Evolutionary conservation across 2,797 vertebrate genomes (phyloP).

Genomic region (Phyllotis vaccarum): DNA sequence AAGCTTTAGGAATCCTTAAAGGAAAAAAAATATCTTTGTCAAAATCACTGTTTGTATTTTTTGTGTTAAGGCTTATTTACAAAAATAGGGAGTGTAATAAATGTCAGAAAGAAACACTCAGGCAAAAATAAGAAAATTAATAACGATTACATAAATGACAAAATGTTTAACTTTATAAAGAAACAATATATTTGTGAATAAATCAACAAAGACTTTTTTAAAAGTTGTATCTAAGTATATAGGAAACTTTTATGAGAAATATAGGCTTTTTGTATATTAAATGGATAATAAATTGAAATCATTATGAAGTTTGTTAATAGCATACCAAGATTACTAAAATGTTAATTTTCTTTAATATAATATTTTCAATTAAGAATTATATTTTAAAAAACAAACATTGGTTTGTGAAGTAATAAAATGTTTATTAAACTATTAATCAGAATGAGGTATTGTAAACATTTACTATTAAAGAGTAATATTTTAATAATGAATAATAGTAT

Average conservation of each 20-base stretch:
- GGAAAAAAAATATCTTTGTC: neutral
- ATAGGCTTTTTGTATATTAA: neutral
- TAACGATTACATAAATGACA: neutral
- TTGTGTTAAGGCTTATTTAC: neutral
- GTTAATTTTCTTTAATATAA: neutral
- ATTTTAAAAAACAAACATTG: neutral
- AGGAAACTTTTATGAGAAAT: neutral
- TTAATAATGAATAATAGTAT: neutral
- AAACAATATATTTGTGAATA: slow-evolving; percentile 23
- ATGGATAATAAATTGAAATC: neutral
- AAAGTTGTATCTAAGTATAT: neutral
- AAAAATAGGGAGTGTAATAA: slow-evolving; percentile 1
- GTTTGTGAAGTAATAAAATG: neutral
- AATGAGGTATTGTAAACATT: neutral
- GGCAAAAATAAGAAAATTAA: neutral
- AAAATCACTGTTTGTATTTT: neutral
- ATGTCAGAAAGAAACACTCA: neutral
- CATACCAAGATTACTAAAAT: neutral
- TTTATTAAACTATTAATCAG: slow-evolving; percentile 34
- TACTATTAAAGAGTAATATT: neutral
- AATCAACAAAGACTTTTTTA: neutral
- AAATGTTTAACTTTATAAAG: slow-evolving; percentile 10
- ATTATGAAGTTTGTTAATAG: neutral
- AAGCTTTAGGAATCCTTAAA: slow-evolving; percentile 1
- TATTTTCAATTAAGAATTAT: slow-evolving; percentile 35